A percentile compares a stretch with the other conserved stretches of the same genome.
These are phyloP conservation scores for Eurosta solidaginis DNA, from an alignment of 1,140 invertebrate genomes.

Conservation along the genomic window DNA sequence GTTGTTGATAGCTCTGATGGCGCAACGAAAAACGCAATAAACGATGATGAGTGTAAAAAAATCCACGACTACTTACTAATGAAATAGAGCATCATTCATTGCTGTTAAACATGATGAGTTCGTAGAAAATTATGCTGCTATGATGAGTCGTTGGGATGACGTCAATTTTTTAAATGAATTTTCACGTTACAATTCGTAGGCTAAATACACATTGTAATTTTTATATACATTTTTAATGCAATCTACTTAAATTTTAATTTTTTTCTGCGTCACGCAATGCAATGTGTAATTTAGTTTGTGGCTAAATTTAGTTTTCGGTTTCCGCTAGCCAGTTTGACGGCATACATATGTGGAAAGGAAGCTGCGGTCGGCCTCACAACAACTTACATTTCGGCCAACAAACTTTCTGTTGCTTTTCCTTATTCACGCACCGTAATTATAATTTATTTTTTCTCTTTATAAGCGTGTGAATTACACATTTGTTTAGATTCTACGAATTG, in stretches of 20 bases:
- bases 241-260: not conserved
- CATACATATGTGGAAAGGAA: not conserved
- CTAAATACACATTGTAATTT: not conserved
- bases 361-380: not conserved
- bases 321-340: not conserved
- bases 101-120: not conserved
- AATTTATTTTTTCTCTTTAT: conserved; percentile 5
- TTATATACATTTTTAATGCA: not conserved
- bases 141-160: not conserved
- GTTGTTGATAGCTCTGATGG: not conserved
- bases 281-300: not conserved
- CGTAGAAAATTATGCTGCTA: not conserved
- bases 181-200: not conserved
- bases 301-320: conserved; percentile 23
- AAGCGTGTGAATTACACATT: not conserved
- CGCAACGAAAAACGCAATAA: not conserved
- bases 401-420: not conserved
- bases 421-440: conserved; percentile 17
- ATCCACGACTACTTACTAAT: too few relatives aligned
- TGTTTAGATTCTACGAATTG: too few relatives aligned
- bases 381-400: not conserved
- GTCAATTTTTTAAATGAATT: not conserved
- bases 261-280: not conserved
- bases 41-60: not conserved
- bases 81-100: not conserved